These are phyloP conservation scores for Pristionchus mayeri DNA, from an alignment of 2,888 invertebrate genomes.

Conservation along the genomic window DNA sequence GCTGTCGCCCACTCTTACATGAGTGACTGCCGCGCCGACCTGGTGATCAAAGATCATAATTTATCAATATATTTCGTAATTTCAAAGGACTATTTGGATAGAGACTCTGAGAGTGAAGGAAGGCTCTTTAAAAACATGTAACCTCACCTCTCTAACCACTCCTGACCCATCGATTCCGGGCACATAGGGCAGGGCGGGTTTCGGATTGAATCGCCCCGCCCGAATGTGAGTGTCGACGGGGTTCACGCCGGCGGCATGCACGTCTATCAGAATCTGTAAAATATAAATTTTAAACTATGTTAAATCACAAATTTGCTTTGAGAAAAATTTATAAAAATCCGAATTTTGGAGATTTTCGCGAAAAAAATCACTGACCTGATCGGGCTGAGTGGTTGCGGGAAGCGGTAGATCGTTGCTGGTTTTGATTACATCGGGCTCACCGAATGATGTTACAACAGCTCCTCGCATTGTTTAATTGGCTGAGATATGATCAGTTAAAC, in stretches of 20 bases:
- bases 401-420: slow-evolving; percentile 41
- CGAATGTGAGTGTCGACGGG: slow-evolving; percentile 81
- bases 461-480: slow-evolving; percentile 69
- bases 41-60: slow-evolving; percentile 4
- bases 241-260: slow-evolving; percentile 80
- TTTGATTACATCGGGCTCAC: slow-evolving; percentile 58
- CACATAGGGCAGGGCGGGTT: slow-evolving; percentile 79
- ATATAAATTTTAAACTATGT: slow-evolving; percentile 78
- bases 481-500: too few species aligned
- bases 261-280: slow-evolving; percentile 79
- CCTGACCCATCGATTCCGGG: slow-evolving; percentile 81
- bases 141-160: slow-evolving; percentile 77
- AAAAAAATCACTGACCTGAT: slow-evolving; percentile 52
- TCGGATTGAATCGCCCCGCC: slow-evolving; percentile 77
- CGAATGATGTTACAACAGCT: slow-evolving; percentile 62
- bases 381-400: slow-evolving; percentile 48
- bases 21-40: slow-evolving; percentile 61
- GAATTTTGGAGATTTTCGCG: background rate
- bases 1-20: slow-evolving; percentile 66
- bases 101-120: slow-evolving; percentile 58
- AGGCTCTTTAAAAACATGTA: too few species aligned
- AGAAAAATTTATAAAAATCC: slow-evolving; percentile 64
- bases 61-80: background rate
- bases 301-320: slow-evolving; percentile 79
- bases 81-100: slow-evolving; percentile 57